phyloP scores from a whole-genome alignment of 2,888 invertebrate species.

The Linnaemya vulpina region DNA sequence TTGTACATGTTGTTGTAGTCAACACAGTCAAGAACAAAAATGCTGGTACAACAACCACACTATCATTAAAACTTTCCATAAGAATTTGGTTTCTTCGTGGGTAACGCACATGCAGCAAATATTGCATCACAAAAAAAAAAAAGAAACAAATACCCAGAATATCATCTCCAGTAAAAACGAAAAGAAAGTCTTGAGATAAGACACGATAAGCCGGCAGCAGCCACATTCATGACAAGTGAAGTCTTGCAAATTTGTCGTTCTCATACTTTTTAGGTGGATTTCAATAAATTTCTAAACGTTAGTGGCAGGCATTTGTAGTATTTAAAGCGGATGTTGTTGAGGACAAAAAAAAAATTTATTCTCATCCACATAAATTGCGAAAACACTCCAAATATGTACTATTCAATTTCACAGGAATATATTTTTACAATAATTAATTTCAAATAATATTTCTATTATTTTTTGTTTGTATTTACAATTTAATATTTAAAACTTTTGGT shows the following conservation, averaged over 20 bases:
- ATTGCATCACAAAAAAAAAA: neutral
- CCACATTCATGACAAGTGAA: conserved; percentile 43
- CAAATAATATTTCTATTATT: neutral
- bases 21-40: neutral
- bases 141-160: conserved; percentile 13
- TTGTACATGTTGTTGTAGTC: conserved; percentile 12
- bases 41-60: neutral
- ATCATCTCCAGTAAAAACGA: conserved; percentile 42
- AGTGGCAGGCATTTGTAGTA: neutral
- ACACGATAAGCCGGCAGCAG: conserved; percentile 38
- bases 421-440: neutral
- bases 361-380: neutral
- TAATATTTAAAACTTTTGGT: neutral
- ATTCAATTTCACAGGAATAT: neutral
- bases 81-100: neutral
- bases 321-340: neutral
- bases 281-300: neutral
- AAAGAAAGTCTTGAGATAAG: neutral
- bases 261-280: neutral
- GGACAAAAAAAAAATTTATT: neutral
- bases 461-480: neutral
- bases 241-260: conserved; percentile 39
- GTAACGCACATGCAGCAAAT: neutral
- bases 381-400: neutral
- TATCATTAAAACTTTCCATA: conserved; percentile 39